phyloP scores from a whole-genome alignment of 2,888 invertebrate genomes.

The Saturnia japonica region DNA sequence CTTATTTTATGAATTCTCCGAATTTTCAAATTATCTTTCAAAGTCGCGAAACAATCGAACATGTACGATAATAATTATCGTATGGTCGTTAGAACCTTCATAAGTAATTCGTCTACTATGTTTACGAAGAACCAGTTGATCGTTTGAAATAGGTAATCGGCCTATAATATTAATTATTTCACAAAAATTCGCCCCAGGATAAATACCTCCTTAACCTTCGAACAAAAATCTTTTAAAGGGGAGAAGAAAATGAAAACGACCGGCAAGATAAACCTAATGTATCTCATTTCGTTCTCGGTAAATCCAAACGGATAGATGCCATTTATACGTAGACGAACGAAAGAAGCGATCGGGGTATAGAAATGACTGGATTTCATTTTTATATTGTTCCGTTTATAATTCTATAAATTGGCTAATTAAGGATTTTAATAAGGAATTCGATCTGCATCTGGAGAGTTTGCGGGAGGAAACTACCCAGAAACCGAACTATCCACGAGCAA shows the following conservation, averaged over 20 bases:
- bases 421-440: neutral
- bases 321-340: conserved; percentile 20
- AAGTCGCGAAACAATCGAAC: too few species aligned
- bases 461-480: neutral
- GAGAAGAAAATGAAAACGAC: conserved; percentile 17
- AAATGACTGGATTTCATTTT: neutral
- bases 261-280: conserved; percentile 41
- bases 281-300: conserved; percentile 33
- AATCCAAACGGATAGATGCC: conserved; percentile 31
- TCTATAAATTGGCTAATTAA: neutral
- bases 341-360: conserved; percentile 5
- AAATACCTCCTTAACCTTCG: conserved; percentile 18
- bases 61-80: too few species aligned
- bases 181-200: neutral
- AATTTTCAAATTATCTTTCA: too few species aligned
- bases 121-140: too few species aligned
- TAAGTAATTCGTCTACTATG: too few species aligned
- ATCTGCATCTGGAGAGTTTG: too few species aligned
- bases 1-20: too few species aligned
- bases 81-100: too few species aligned
- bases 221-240: conserved; percentile 24
- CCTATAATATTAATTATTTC: neutral
- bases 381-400: neutral
- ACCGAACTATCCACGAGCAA: too few species aligned
- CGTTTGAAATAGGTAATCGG: too few species aligned